phyloP scores from a whole-genome alignment of 1,140 invertebrate species.

The Drosophila tristis region DNA sequence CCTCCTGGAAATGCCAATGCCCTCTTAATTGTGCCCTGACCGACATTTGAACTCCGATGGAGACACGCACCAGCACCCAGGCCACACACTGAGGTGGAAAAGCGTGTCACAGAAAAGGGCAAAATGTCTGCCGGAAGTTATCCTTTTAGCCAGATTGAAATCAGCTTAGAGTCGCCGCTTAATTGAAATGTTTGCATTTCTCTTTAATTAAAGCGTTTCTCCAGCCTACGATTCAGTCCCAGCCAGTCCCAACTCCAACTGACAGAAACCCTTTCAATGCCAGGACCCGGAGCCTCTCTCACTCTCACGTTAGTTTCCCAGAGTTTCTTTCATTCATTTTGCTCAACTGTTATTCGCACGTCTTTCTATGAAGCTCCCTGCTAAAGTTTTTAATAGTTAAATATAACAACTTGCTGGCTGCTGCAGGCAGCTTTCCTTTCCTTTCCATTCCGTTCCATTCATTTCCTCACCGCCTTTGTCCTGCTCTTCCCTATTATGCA shows the following conservation, averaged over 20 bases:
- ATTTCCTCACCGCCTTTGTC: constrained; percentile 60
- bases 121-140: constrained; percentile 73
- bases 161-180: constrained; percentile 69
- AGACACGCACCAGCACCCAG: constrained; percentile 28
- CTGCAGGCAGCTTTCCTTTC: constrained; percentile 39
- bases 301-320: constrained; percentile 29
- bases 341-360: constrained; percentile 62
- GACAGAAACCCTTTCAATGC: constrained; percentile 60
- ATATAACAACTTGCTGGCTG: constrained; percentile 46
- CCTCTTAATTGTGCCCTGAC: constrained; percentile 66
- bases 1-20: constrained; percentile 61
- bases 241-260: not conserved
- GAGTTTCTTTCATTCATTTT: constrained; percentile 61
- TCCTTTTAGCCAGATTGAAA: constrained; percentile 82
- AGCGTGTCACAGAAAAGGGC: constrained; percentile 24
- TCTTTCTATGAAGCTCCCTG: constrained; percentile 69
- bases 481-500: constrained; percentile 58
- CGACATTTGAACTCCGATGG: constrained; percentile 52
- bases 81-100: constrained; percentile 1
- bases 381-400: constrained; percentile 75
- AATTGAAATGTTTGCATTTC: constrained; percentile 80
- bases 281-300: not conserved
- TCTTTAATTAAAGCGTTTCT: constrained; percentile 77
- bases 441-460: constrained; percentile 71
- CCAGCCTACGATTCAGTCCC: constrained; percentile 12